phyloP scores from a whole-genome alignment of 1,140 invertebrate species.

The Leucophenga varia region DNA sequence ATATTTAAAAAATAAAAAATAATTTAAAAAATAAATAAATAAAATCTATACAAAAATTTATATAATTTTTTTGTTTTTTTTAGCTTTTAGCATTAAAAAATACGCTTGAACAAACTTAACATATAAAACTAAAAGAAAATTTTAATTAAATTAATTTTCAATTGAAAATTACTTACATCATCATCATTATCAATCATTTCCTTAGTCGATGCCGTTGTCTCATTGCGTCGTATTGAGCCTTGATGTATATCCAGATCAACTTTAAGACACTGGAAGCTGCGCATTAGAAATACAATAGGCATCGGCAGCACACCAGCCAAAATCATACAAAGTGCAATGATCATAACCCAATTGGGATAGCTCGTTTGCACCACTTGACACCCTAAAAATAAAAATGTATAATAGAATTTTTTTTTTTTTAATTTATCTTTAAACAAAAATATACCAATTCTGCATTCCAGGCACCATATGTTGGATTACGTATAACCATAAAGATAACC shows the following conservation, averaged over 20 bases:
- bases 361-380: conserved; percentile 62
- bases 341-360: conserved; percentile 86
- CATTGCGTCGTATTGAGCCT: conserved; percentile 82
- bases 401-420: background rate
- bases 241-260: conserved; percentile 84
- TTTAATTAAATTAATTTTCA: background rate
- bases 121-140: conserved; percentile 5
- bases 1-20: conserved; percentile 5
- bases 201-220: conserved; percentile 88
- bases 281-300: conserved; percentile 76
- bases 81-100: background rate
- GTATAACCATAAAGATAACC: conserved; percentile 75
- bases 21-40: conserved; percentile 14
- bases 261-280: conserved; percentile 79
- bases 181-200: conserved; percentile 86
- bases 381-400: conserved; percentile 61
- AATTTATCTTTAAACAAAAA: too few relatives aligned
- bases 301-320: conserved; percentile 80
- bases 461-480: conserved; percentile 78
- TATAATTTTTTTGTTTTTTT: conserved; percentile 5
- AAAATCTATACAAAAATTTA: conserved; percentile 7
- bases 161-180: conserved; percentile 68
- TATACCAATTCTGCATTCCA: conserved; percentile 78
- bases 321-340: conserved; percentile 75
- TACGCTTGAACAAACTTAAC: background rate